Base-by-base conservation (phyloP, 1,140 invertebrate genomes). In the Orchesella cincta region DNA sequence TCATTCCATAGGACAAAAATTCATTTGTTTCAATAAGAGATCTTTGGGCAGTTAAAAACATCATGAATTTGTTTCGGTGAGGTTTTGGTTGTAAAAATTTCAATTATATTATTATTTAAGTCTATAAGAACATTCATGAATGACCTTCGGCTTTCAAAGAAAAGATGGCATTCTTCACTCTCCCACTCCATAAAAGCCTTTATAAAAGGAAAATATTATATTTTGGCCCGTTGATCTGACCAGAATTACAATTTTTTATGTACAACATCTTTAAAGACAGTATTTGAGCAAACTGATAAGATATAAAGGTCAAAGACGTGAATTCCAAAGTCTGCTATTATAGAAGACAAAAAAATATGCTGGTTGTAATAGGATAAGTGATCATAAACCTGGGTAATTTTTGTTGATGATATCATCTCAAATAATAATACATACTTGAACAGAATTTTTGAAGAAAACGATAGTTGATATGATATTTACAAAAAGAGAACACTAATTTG, bases 391-490 rank as follows among this genome's bases (percentile, higher is more conserved):
- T 67, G 12, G n/a, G 33, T 29, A 29, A 67, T 67, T 67, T 33
- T 23, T 67, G 62, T 31, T 67, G 62, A 67, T 67, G 62, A 67
- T 67, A 67, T 67, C 62, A 67, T 67, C 62, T 67, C 8, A 31
- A 67, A 67, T 18, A 14, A n/a, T 8, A n/a, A 31, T 29, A 2
- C 39, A 46, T 12, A 20, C 39, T 46, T 46, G n/a, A n/a, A n/a
- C n/a, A n/a, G n/a, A n/a, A n/a, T n/a, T n/a, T n/a, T n/a, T n/a
- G n/a, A n/a, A n/a, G n/a, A n/a, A n/a, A n/a, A n/a, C n/a, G n/a
- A n/a, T n/a, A n/a, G 39, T 46, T 46, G 5, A 8, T 46, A 46
- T 46, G 5, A 46, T 46, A 46, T 46, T 18, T 46, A 18, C 5
- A 46, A 8, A 46, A 8, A 46, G 39, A 8, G 39, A 8, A 46